Evolutionary conservation across 1,140 invertebrate genomes (phyloP).

Genomic region (Helicoverpa armigera): DNA sequence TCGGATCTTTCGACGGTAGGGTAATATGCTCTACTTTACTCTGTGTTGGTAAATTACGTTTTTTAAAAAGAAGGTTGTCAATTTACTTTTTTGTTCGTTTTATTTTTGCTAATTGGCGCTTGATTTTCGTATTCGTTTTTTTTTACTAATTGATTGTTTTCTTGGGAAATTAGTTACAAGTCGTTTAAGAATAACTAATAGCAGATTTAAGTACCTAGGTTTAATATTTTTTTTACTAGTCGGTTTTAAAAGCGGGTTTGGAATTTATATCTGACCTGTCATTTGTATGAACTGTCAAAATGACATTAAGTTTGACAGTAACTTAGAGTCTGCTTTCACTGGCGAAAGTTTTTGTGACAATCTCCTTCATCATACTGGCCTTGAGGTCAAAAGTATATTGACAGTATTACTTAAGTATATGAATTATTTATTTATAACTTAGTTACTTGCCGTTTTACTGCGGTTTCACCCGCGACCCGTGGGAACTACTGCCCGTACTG

Average conservation of each 20-base stretch:
- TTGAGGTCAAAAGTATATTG: background rate
- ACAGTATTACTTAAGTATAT: background rate
- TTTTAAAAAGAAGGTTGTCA: background rate
- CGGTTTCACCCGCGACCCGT: no score
- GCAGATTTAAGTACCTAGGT: no score
- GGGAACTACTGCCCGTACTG: no score
- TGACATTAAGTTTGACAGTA: background rate
- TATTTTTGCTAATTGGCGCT: background rate
- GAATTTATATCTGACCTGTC: background rate
- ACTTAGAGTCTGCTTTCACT: background rate
- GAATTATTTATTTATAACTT: background rate
- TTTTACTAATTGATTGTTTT: no score
- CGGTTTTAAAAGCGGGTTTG: no score
- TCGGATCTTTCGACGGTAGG: background rate
- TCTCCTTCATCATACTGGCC: background rate
- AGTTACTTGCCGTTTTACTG: no score
- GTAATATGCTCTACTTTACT: slow-evolving; percentile 5
- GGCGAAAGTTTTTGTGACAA: slow-evolving; percentile 13
- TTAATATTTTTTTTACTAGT: no score
- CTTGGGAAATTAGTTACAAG: no score
- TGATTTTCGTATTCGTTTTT: background rate
- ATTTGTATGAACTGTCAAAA: slow-evolving; percentile 2
- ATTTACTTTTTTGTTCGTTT: background rate
- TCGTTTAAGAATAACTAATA: no score
- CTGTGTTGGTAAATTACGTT: no score